Conservation (phyloP, 2,888 invertebrate genomes). For the Limnephilus marmoratus region DNA sequence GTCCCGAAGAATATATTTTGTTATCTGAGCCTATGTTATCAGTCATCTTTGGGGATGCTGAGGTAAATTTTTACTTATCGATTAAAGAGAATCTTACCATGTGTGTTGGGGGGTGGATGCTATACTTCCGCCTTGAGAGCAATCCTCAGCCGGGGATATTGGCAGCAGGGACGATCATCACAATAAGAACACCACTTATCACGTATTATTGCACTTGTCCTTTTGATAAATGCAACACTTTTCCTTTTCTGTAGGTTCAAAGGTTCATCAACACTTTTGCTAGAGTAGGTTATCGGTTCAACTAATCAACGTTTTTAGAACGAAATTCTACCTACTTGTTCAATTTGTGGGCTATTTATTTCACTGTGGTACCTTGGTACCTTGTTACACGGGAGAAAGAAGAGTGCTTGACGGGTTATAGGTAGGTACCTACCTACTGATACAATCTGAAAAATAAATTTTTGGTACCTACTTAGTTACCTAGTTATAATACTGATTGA, state of each 20-base stretch:
- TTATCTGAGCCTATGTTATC: too few relatives aligned
- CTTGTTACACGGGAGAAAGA: too few relatives aligned
- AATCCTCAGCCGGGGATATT: constrained; percentile 54
- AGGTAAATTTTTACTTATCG: too few relatives aligned
- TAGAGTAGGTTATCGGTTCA: neutral
- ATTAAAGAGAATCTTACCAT: constrained; percentile 52
- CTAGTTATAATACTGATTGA: too few relatives aligned
- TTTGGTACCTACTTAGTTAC: too few relatives aligned
- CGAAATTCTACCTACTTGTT: neutral
- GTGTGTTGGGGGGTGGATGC: constrained; percentile 51
- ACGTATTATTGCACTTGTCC: constrained; percentile 18
- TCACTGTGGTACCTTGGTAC: neutral
- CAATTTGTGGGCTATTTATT: neutral
- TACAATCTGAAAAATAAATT: too few relatives aligned
- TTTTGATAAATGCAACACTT: constrained; percentile 11
- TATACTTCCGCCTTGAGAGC: constrained; percentile 53
- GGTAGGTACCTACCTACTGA: too few relatives aligned
- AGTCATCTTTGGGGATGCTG: too few relatives aligned
- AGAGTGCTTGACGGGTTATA: too few relatives aligned
- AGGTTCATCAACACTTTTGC: neutral
- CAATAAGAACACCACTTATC: constrained; percentile 20
- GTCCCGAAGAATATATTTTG: too few relatives aligned
- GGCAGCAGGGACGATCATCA: constrained; percentile 46
- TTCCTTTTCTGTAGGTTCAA: neutral
- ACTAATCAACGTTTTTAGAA: neutral